Evolutionary conservation across 2,888 invertebrate genomes (phyloP).

Genomic region (Chloroclysta siterata): DNA sequence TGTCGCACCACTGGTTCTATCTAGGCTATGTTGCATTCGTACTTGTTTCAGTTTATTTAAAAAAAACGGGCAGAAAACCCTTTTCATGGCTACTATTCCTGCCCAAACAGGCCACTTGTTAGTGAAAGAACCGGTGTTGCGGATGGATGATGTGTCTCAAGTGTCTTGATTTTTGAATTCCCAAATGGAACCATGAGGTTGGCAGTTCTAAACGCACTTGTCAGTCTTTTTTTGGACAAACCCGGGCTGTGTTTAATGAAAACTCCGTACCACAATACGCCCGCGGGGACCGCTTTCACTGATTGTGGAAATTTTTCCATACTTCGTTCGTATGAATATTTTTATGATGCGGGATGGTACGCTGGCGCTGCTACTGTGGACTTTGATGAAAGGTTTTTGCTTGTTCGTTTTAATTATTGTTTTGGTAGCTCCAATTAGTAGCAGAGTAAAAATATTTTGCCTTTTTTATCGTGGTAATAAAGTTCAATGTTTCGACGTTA

Average conservation of each 20-base stretch:
- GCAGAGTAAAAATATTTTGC: constrained; percentile 8
- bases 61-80: no score
- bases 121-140: no score
- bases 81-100: no score
- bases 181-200: constrained; percentile 6
- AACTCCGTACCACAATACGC: constrained; percentile 78
- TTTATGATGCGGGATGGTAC: constrained; percentile 49
- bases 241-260: constrained; percentile 80
- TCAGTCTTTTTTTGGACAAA: constrained; percentile 64
- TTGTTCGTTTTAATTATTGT: constrained; percentile 34
- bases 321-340: constrained; percentile 70
- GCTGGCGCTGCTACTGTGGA: constrained; percentile 37
- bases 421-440: constrained; percentile 25
- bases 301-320: constrained; percentile 76
- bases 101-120: no score
- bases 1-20: no score
- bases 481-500: neutral
- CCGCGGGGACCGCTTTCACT: constrained; percentile 76
- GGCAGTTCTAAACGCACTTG: constrained; percentile 3
- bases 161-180: neutral
- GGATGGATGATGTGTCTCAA: no score
- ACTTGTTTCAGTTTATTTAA: no score
- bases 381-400: constrained; percentile 32
- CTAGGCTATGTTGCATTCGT: no score
- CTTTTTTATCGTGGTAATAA: constrained; percentile 6